phyloP scores from a whole-genome alignment of 92 coral and sea anemone species.

The Montipora capitata region DNA sequence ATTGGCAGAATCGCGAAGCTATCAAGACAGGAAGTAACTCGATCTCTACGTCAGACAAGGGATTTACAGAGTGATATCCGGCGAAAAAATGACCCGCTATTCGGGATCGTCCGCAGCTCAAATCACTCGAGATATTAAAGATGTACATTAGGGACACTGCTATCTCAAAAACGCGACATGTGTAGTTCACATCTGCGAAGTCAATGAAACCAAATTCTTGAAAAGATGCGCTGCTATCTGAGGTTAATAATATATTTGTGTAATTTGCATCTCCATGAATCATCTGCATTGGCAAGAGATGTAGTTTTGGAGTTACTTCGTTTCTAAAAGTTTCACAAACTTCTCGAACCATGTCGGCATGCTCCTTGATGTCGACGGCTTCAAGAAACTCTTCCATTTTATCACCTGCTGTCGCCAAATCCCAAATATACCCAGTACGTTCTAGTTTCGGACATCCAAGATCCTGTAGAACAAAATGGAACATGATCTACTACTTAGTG shows the following conservation, averaged over 20 bases:
- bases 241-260: constrained; percentile 43
- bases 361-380: constrained; percentile 1
- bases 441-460: constrained; percentile 9
- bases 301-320: constrained; percentile 65
- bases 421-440: constrained; percentile 30
- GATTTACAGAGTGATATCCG: constrained; percentile 77
- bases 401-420: background rate
- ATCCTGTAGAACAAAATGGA: constrained; percentile 11
- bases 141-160: constrained; percentile 70
- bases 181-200: constrained; percentile 72
- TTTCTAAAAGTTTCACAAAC: constrained; percentile 41
- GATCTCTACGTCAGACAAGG: constrained; percentile 69
- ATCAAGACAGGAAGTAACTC: constrained; percentile 52
- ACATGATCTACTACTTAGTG: background rate
- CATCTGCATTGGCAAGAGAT: constrained; percentile 73
- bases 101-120: constrained; percentile 32
- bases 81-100: constrained; percentile 77
- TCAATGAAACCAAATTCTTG: constrained; percentile 72
- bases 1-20: constrained; percentile 78
- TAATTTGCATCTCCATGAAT: constrained; percentile 84
- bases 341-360: constrained; percentile 24
- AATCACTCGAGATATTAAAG: constrained; percentile 18
- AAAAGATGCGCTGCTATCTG: background rate
- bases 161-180: constrained; percentile 78
- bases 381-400: constrained; percentile 4